phyloP scores from a whole-genome alignment of 2,113 vertebrate species.

The Ammospiza nelsoni region DNA sequence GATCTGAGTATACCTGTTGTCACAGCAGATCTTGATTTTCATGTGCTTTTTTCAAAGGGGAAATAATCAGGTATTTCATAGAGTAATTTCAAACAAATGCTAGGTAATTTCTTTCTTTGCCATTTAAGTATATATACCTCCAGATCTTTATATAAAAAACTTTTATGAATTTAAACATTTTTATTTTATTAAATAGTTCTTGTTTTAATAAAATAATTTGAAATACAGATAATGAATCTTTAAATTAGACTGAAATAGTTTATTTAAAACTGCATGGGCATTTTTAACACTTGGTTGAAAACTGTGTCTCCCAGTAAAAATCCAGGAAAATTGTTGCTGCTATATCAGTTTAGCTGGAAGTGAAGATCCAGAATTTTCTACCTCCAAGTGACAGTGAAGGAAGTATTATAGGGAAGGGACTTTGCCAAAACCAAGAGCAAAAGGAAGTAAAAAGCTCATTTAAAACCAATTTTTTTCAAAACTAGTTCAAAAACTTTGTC shows the following conservation, averaged over 20 bases:
- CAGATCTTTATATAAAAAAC: background rate
- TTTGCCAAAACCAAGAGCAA: background rate
- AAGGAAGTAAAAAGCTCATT: background rate
- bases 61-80: background rate
- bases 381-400: background rate
- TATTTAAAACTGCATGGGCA: background rate
- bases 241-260: background rate
- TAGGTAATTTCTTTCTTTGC: background rate
- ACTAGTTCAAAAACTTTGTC: background rate
- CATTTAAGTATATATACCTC: background rate
- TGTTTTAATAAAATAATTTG: background rate
- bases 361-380: background rate
- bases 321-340: background rate
- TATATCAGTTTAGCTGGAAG: background rate
- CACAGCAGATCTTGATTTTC: background rate
- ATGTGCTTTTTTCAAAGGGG: background rate
- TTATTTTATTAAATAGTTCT: background rate
- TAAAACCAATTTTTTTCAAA: background rate
- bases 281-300: background rate
- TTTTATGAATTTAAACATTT: background rate
- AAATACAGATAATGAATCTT: background rate
- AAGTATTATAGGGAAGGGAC: background rate
- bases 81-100: background rate
- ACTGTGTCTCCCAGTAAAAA: background rate
- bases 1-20: background rate